These are phyloP conservation scores for Dryomyza anilis DNA, from an alignment of 2,888 invertebrate species.

Conservation along the genomic window DNA sequence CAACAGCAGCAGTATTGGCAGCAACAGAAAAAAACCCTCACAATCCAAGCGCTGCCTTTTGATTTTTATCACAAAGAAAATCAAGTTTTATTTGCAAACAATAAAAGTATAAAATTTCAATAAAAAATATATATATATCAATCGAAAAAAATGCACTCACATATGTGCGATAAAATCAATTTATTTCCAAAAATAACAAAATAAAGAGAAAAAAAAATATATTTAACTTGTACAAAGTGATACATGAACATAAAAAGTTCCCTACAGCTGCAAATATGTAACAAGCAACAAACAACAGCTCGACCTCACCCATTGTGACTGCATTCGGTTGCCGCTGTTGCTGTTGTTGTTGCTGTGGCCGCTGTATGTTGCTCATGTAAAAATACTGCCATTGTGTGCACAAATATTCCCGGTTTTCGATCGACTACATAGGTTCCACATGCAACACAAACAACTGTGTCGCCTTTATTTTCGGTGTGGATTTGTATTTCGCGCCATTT, in stretches of 20 bases:
- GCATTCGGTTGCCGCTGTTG: not conserved
- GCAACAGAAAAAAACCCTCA: too few relatives aligned
- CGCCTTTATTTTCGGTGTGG: too few relatives aligned
- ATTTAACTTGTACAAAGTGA: not conserved
- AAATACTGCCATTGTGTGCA: too few relatives aligned
- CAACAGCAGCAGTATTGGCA: too few relatives aligned
- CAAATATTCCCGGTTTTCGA: too few relatives aligned
- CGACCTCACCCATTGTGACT: not conserved
- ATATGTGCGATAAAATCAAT: slow-evolving; percentile 3
- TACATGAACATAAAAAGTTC: slow-evolving; percentile 1
- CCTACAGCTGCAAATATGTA: slow-evolving; percentile 16
- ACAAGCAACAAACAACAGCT: not conserved
- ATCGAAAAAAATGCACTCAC: not conserved
- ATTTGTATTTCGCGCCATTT: too few relatives aligned
- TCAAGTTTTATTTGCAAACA: not conserved
- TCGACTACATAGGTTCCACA: too few relatives aligned
- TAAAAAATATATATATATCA: not conserved
- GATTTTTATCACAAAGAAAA: not conserved
- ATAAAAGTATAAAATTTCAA: not conserved
- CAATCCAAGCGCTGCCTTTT: not conserved
- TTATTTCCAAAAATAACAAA: not conserved
- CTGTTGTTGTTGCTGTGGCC: too few relatives aligned
- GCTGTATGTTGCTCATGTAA: too few relatives aligned
- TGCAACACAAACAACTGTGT: too few relatives aligned
- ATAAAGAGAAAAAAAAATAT: not conserved